phyloP scores from a whole-genome alignment of 2,113 vertebrate species.

The Hypanus sabinus region DNA sequence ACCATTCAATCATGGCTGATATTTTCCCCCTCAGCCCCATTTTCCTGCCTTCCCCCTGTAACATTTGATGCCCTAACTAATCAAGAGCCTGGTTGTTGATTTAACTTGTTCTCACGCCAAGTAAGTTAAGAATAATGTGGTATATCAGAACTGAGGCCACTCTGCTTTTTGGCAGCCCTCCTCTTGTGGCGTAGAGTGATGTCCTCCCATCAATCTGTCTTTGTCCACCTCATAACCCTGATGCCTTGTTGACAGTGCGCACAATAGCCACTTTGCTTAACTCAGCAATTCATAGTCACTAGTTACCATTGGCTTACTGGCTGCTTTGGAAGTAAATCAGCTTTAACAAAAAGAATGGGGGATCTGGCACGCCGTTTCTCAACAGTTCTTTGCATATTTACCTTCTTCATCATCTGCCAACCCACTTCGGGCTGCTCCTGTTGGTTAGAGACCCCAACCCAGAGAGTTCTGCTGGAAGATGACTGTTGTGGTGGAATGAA shows the following conservation, averaged over 20 bases:
- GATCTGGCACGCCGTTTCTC: background rate
- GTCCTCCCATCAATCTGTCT: background rate
- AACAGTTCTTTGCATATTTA: background rate
- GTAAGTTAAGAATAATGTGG: background rate
- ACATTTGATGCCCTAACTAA: too few species aligned
- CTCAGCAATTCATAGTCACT: background rate
- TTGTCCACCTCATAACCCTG: background rate
- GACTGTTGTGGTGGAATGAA: background rate
- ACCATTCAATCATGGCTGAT: too few species aligned
- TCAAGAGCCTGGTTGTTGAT: too few species aligned
- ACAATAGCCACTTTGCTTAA: background rate
- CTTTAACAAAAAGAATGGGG: background rate
- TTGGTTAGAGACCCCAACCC: background rate
- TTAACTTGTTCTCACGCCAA: too few species aligned
- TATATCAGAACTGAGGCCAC: background rate
- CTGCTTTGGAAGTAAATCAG: background rate
- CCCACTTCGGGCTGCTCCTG: background rate
- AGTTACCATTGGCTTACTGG: background rate
- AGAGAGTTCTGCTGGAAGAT: background rate
- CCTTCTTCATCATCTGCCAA: background rate
- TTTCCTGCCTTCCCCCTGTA: too few species aligned
- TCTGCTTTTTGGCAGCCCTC: background rate
- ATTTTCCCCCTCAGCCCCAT: too few species aligned
- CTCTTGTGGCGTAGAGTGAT: background rate
- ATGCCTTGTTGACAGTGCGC: background rate